Conservation (phyloP, 2,113 vertebrate species). For the Dasypus novemcinctus region DNA sequence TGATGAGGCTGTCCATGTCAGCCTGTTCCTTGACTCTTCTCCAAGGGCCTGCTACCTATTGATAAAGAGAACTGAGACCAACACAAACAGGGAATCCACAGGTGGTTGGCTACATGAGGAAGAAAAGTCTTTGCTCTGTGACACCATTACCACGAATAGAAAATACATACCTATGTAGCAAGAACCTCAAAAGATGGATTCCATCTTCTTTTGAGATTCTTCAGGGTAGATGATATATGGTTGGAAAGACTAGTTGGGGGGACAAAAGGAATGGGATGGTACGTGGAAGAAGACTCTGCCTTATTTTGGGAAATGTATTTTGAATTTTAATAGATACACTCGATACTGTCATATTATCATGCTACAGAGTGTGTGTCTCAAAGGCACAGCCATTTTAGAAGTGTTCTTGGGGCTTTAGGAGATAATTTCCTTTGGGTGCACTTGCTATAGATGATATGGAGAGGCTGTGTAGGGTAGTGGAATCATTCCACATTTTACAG, state of each 20-base stretch:
- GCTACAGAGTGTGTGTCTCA: neutral
- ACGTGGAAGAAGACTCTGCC: neutral
- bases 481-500: neutral
- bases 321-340: neutral
- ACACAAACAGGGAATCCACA: neutral
- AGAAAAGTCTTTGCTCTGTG: too few relatives aligned
- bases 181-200: neutral
- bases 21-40: neutral
- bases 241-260: neutral
- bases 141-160: neutral
- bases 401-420: neutral
- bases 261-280: neutral
- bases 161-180: neutral
- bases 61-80: neutral
- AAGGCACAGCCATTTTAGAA: neutral
- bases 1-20: rapidly evolving
- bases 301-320: neutral
- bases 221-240: neutral
- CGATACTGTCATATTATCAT: neutral
- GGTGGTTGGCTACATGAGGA: neutral
- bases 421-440: neutral
- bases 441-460: neutral
- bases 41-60: neutral
- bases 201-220: too few relatives aligned
- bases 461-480: neutral